These are phyloP conservation scores for Ptychochromis oligacanthus DNA, from an alignment of 2,113 vertebrate species.

Conservation along the genomic window DNA sequence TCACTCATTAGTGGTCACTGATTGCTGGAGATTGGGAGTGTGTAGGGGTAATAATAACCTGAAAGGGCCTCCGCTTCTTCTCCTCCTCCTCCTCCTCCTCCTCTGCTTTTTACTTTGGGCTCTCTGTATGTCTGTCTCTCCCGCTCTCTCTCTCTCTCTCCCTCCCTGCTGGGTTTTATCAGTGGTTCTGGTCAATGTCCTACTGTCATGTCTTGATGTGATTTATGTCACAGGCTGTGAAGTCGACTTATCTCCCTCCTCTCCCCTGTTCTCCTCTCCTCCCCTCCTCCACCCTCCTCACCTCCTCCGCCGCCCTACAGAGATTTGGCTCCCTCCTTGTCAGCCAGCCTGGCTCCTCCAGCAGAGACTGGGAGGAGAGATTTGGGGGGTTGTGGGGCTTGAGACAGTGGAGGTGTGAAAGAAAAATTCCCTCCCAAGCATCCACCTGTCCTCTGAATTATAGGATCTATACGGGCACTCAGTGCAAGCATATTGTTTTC, in stretches of 20 bases:
- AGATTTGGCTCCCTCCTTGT: constrained; percentile 75
- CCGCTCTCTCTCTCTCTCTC: constrained; percentile 40
- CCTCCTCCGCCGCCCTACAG: constrained; percentile 35
- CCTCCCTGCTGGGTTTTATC: constrained; percentile 84
- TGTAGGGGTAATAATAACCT: constrained; percentile 59
- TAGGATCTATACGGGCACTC: not conserved
- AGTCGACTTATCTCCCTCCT: constrained; percentile 88
- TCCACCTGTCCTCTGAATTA: constrained; percentile 37
- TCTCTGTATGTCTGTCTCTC: constrained; percentile 29
- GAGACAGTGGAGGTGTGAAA: constrained; percentile 57
- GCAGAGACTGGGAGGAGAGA: constrained; percentile 46
- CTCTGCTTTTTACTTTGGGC: constrained; percentile 27
- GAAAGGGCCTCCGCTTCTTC: constrained; percentile 25
- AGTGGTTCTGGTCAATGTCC: constrained; percentile 91
- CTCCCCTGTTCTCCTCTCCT: constrained; percentile 53
- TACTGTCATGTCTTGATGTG: constrained; percentile 89
- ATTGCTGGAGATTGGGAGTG: constrained; percentile 48
- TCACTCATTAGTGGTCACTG: constrained; percentile 54
- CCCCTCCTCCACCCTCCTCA: constrained; percentile 29
- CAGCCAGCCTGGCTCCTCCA: constrained; percentile 84
- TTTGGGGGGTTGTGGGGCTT: not conserved
- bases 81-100: constrained; percentile 14
- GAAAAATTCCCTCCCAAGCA: constrained; percentile 4
- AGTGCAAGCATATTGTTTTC: not conserved
- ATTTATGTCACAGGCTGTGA: constrained; percentile 90